These are phyloP conservation scores for Eufriesea mexicana DNA, from an alignment of 1,140 invertebrate species.

Conservation along the genomic window DNA sequence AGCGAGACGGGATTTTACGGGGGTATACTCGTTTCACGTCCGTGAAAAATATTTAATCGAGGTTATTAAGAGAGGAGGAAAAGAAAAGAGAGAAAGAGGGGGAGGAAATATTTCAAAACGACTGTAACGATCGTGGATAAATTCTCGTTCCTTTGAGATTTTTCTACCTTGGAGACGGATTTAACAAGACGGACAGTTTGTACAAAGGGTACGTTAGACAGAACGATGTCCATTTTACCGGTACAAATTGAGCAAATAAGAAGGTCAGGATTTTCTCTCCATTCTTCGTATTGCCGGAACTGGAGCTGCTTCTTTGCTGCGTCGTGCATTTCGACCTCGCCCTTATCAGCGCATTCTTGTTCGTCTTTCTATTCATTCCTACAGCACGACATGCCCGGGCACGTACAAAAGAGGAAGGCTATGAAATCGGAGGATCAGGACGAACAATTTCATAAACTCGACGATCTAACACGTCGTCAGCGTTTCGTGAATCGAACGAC, in stretches of 20 bases:
- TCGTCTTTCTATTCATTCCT: slow-evolving; percentile 33
- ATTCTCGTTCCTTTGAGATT: background rate
- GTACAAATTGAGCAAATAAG: slow-evolving; percentile 31
- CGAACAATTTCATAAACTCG: slow-evolving; percentile 46
- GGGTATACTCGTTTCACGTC: background rate
- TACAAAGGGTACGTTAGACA: slow-evolving; percentile 11
- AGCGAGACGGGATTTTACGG: background rate
- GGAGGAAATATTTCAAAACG: too few species aligned
- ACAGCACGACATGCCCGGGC: background rate
- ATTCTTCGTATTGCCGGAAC: slow-evolving; percentile 29
- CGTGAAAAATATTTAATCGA: background rate
- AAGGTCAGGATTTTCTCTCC: slow-evolving; percentile 9
- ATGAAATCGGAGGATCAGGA: slow-evolving; percentile 11
- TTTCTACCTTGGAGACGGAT: background rate
- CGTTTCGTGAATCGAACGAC: slow-evolving; percentile 1
- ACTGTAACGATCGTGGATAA: background rate
- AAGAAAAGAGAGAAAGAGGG: too few species aligned
- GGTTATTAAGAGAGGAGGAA: too few species aligned
- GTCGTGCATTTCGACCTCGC: slow-evolving; percentile 17
- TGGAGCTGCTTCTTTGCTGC: too few species aligned
- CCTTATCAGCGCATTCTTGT: slow-evolving; percentile 38
- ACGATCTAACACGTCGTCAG: slow-evolving; percentile 22
- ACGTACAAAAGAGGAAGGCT: background rate
- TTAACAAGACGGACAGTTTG: slow-evolving; percentile 2
- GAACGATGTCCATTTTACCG: slow-evolving; percentile 33